These are phyloP conservation scores for Oxyruncus cristatus DNA, from an alignment of 2,113 vertebrate species.

Conservation along the genomic window DNA sequence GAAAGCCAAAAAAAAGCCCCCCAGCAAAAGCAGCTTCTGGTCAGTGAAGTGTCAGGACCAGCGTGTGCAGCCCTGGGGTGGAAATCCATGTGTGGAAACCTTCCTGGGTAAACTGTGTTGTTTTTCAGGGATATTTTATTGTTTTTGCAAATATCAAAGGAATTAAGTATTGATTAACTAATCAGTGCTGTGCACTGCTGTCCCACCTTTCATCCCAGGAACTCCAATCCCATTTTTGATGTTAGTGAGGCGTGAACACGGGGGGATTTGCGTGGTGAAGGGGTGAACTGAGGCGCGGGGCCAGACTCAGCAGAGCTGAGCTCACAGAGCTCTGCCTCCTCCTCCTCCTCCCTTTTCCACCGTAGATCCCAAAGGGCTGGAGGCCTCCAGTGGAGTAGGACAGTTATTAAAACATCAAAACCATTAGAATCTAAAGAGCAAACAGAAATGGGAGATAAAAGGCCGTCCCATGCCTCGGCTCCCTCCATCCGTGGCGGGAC, in stretches of 20 bases:
- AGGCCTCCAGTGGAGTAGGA: neutral
- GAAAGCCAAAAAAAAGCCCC: neutral
- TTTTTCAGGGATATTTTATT: neutral
- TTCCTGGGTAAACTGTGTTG: rapidly evolving
- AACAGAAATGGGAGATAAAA: constrained; percentile 32
- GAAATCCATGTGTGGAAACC: neutral
- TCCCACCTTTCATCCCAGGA: neutral
- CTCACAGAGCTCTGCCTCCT: neutral
- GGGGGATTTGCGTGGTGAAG: neutral
- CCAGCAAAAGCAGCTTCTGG: neutral
- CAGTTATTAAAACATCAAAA: constrained; percentile 58
- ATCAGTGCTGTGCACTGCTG: neutral
- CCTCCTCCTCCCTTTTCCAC: neutral
- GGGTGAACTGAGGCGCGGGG: neutral
- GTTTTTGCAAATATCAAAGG: neutral
- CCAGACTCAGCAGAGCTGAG: neutral
- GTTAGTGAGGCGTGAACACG: neutral
- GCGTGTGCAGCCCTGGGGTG: rapidly evolving
- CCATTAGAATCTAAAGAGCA: neutral
- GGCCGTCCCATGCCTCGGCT: neutral
- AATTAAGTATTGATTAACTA: neutral
- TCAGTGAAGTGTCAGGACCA: neutral
- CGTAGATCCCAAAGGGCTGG: neutral
- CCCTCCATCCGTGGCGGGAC: neutral
- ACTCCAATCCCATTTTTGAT: neutral